Percentiles rank a stretch among this genome's conserved stretches.
These are phyloP conservation scores for Triplophysa siluroides DNA, from an alignment of 2,113 vertebrate species.

Conservation along the genomic window DNA sequence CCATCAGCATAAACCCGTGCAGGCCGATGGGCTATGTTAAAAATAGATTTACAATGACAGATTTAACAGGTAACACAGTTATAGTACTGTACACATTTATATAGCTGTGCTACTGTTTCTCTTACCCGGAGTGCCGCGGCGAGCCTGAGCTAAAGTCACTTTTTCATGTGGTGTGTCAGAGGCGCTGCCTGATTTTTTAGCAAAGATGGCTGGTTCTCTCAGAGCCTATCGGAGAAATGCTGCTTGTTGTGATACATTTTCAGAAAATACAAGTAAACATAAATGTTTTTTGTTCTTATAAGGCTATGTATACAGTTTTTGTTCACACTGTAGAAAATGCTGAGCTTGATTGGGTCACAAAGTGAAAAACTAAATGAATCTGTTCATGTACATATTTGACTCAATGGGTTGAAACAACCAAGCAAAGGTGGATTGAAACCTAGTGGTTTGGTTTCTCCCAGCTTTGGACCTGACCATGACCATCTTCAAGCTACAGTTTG, in stretches of 20 bases:
- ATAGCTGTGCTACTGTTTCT: background rate
- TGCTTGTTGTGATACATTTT: background rate
- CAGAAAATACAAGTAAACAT: no score
- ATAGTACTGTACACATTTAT: background rate
- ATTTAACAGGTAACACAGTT: background rate
- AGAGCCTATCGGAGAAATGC: conserved; percentile 42
- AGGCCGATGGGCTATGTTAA: conserved; percentile 86
- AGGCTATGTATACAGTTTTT: no score
- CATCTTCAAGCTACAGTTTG: no score
- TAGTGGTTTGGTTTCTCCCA: no score
- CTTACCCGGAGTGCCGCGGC: conserved; percentile 54
- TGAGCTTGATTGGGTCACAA: no score
- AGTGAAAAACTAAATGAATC: no score
- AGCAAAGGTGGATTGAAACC: no score
- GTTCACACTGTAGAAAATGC: no score
- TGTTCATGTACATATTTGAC: no score
- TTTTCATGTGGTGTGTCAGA: conserved; percentile 43
- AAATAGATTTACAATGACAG: conserved; percentile 19
- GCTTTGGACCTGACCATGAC: no score
- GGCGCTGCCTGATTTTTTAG: conserved; percentile 23
- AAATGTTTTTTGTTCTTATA: no score
- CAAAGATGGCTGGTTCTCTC: conserved; percentile 51
- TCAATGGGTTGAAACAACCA: no score
- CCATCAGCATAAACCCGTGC: conserved; percentile 98
- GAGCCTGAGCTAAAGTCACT: conserved; percentile 51